Evolutionary conservation across 2,888 invertebrate species (phyloP), one percentile per base, ranked within the genome.

Genomic region (Dendrolimus houi): DNA sequence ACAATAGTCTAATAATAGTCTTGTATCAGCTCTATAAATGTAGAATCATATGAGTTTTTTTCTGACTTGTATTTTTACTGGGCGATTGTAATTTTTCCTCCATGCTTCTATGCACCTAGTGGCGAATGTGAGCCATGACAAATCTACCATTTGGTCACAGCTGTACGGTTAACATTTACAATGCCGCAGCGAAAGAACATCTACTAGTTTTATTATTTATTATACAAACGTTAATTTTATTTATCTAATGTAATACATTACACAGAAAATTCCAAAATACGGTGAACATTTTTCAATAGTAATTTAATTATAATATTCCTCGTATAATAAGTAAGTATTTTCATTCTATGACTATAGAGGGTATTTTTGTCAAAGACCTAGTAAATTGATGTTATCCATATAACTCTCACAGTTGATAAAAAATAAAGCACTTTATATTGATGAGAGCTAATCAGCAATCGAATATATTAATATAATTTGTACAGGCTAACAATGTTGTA

Each of bases 391-490:
- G 59, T 64, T 63, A 57, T 47, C 6, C 61, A 59, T 60, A 58
- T 64, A 74, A 76, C 77, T 79, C 80, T 78, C 80, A 75, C 70
- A 68, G 67, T 66, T 66, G 59, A 69, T 74, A 70, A 75, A 81
- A 83, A 81, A 83, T 83, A 81, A 83, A 80, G 79, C 82, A 80
- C 80, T 82, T 81, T 73, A 66, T 74, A 74, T 71, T 74, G 69
- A 74, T 70, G 79, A 81, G 82, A 82, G 79, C 76, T 76, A 78
- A 68, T 70, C 74, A 75, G 77, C 78, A 68, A 74, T 76, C 72
- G 75, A 80, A 80, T 81, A 81, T 79, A 80, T 80, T 76, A 80
- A 77, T 79, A 78, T 76, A 76, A 76, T 83, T 83, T 83, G 79
- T 81, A 83, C 79, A 81, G 77, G 77, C 82, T 77, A 79, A 80